Percentiles rank a stretch among this genome's conserved stretches.
Evolutionary conservation across 2,888 invertebrate genomes (phyloP).

Genomic region (Sericinus montela): DNA sequence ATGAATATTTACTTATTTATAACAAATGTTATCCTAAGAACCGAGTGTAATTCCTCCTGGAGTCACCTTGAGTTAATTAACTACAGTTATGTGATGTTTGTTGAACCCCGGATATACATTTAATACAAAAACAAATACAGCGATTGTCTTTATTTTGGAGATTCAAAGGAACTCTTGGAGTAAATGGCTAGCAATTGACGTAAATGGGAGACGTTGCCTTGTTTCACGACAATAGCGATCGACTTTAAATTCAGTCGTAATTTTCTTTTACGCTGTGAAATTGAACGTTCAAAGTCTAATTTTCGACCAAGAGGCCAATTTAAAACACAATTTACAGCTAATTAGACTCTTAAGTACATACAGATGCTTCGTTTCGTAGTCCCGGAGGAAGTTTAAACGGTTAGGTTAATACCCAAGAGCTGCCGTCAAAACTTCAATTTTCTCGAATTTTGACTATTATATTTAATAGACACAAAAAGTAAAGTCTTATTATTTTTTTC

Average conservation of each 20-base stretch:
- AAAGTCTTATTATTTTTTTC: no score
- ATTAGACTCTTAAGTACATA: constrained; percentile 68
- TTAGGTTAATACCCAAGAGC: neutral
- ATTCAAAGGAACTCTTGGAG: constrained; percentile 15
- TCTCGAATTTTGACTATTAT: neutral
- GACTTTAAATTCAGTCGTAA: constrained; percentile 17
- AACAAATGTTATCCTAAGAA: no score
- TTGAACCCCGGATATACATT: constrained; percentile 4
- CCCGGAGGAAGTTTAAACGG: constrained; percentile 40
- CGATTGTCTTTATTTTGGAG: constrained; percentile 4
- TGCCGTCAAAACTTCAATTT: neutral
- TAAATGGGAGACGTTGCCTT: constrained; percentile 27
- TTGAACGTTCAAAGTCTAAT: constrained; percentile 28
- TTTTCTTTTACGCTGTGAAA: constrained; percentile 17
- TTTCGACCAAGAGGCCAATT: constrained; percentile 65
- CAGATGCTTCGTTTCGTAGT: constrained; percentile 28
- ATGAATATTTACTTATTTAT: no score
- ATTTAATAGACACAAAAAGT: no score
- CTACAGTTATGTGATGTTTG: neutral
- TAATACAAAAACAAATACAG: constrained; percentile 5
- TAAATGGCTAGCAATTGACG: constrained; percentile 28
- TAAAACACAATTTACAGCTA: constrained; percentile 71
- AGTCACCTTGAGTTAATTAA: neutral
- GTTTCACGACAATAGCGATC: constrained; percentile 40
- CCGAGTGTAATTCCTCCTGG: no score